A percentile compares a stretch with the other conserved stretches of the same genome.
phyloP scores from a whole-genome alignment of 2,797 vertebrate species.

The Melanotaenia pygmaea region DNA sequence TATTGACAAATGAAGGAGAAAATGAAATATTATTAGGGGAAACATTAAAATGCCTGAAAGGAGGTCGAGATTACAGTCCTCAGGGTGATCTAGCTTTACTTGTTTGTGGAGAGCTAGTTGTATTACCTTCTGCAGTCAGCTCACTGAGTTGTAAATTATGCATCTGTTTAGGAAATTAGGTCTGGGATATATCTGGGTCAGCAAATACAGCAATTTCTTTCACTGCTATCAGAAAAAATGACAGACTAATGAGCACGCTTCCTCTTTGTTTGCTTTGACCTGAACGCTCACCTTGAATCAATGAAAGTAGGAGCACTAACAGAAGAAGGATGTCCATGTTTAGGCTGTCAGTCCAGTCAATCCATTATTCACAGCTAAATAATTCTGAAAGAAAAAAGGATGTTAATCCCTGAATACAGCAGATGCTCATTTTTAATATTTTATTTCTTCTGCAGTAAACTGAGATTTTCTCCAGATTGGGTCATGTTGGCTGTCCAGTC shows the following conservation, averaged over 20 bases:
- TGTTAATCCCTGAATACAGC: not conserved
- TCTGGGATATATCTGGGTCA: conserved; percentile 62
- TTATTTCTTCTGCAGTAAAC: no score
- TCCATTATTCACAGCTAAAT: conserved; percentile 46
- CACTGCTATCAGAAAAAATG: conserved; percentile 52
- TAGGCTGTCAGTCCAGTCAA: conserved; percentile 36
- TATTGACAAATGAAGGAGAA: conserved; percentile 23
- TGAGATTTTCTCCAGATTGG: no score
- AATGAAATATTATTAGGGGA: conserved; percentile 26
- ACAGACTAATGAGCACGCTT: conserved; percentile 53
- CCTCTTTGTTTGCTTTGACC: conserved; percentile 33
- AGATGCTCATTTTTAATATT: not conserved
- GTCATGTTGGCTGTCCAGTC: no score
- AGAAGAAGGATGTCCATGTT: conserved; percentile 60
- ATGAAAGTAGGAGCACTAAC: conserved; percentile 60
- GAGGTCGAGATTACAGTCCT: conserved; percentile 27
- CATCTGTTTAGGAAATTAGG: conserved; percentile 58
- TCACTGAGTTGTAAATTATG: conserved; percentile 59
- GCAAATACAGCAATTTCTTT: conserved; percentile 46
- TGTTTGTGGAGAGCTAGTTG: conserved; percentile 52
- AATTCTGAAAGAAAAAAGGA: conserved; percentile 39
- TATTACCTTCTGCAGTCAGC: conserved; percentile 35
- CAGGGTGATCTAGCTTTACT: conserved; percentile 44
- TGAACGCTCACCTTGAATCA: conserved; percentile 68
- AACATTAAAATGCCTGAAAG: conserved; percentile 42